Evolutionary conservation across 2,113 vertebrate species (phyloP).

Genomic region (Nyctereutes procyonoides): DNA sequence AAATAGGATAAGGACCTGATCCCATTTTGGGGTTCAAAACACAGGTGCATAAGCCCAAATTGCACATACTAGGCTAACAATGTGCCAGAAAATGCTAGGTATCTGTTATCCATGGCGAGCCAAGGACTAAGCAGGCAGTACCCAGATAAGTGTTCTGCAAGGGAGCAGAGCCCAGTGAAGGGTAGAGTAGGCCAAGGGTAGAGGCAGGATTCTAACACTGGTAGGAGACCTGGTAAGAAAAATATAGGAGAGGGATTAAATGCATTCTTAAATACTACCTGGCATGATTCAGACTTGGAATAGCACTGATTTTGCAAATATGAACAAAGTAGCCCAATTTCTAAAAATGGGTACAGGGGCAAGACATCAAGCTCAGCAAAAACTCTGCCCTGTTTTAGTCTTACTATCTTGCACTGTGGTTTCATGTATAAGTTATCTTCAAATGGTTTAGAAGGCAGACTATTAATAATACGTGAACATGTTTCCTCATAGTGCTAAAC

Average conservation of each 20-base stretch:
- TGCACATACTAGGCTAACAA: neutral
- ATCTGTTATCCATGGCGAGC: neutral
- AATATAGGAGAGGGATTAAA: slow-evolving; percentile 26
- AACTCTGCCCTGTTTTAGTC: neutral
- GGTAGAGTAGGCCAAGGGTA: neutral
- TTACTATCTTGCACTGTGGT: neutral
- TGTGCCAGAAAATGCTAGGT: neutral
- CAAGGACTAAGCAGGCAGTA: neutral
- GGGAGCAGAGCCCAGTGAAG: neutral
- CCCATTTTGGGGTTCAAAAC: neutral
- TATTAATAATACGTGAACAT: neutral
- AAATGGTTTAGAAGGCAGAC: neutral
- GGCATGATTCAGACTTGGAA: neutral
- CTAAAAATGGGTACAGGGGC: neutral
- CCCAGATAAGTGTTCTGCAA: neutral
- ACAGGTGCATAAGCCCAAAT: neutral
- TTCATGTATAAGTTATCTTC: neutral
- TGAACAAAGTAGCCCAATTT: neutral
- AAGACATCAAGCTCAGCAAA: neutral
- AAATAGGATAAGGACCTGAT: neutral
- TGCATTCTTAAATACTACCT: slow-evolving; percentile 19
- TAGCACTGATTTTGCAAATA: slow-evolving; percentile 15
- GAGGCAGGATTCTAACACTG: neutral
- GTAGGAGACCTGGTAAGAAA: neutral
- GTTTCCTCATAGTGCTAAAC: neutral